phyloP scores from a whole-genome alignment of 2,797 vertebrate species.

The Halcyon smyrnensis region DNA sequence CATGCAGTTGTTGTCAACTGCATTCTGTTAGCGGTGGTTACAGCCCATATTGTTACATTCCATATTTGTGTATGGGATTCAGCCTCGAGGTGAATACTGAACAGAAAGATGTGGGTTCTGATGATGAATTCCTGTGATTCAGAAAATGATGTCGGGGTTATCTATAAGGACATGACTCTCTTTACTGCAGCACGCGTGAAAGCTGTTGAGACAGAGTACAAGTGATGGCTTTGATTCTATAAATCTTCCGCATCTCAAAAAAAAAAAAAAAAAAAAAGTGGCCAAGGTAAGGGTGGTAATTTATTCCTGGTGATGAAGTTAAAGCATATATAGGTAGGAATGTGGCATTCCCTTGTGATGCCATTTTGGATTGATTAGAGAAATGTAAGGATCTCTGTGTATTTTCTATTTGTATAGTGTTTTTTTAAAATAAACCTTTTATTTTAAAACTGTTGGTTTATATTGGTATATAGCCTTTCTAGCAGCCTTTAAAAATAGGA shows the following conservation, averaged over 20 bases:
- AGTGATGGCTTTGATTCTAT: not conserved
- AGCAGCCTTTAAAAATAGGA: not conserved
- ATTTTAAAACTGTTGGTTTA: not conserved
- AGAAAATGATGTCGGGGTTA: not conserved
- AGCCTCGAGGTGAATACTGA: not conserved
- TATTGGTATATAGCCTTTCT: not conserved
- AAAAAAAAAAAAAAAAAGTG: not conserved
- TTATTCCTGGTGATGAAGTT: not conserved
- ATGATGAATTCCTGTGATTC: not conserved
- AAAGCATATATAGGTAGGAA: not conserved
- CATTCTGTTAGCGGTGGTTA: not conserved
- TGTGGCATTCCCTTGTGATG: accelerated
- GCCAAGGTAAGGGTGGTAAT: not conserved
- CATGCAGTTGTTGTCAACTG: not conserved
- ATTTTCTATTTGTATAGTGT: not conserved
- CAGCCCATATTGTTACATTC: not conserved
- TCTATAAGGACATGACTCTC: not conserved
- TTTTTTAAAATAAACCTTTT: not conserved
- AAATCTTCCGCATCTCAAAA: not conserved
- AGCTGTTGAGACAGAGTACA: not conserved
- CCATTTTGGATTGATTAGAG: not conserved
- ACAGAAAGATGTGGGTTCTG: not conserved
- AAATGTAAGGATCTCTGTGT: not conserved
- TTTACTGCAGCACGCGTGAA: not conserved
- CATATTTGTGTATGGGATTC: not conserved